These are phyloP conservation scores for Psilanteris sp. DNA, from an alignment of 1,140 invertebrate genomes.

Conservation along the genomic window DNA sequence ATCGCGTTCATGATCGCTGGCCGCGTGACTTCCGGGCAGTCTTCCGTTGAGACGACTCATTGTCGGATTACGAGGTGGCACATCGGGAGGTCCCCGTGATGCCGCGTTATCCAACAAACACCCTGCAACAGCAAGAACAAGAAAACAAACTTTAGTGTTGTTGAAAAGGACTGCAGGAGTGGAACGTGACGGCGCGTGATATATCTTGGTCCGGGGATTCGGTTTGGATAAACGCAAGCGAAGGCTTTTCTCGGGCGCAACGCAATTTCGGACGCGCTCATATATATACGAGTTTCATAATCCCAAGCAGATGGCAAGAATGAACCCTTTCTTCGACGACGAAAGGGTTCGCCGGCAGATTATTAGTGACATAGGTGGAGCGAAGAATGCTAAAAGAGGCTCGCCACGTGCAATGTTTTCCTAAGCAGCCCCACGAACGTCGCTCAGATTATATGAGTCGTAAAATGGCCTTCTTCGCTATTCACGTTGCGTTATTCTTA, in stretches of 20 bases:
- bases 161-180: conserved; percentile 5
- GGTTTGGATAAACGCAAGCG: conserved; percentile 18
- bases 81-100: conserved; percentile 89
- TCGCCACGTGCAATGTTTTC: conserved; percentile 45
- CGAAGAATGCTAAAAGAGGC: conserved; percentile 35
- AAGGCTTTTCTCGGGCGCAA: conserved; percentile 37
- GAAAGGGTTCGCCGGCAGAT: conserved; percentile 69
- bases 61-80: conserved; percentile 91
- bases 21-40: conserved; percentile 84
- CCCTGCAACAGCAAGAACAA: conserved; percentile 83
- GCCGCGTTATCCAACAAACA: conserved; percentile 90
- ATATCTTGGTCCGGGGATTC: conserved; percentile 17
- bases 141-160: conserved; percentile 57
- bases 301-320: conserved; percentile 66
- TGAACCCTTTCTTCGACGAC: conserved; percentile 29
- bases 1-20: conserved; percentile 84
- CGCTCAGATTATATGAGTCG: conserved; percentile 41
- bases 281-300: conserved; percentile 57
- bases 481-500: conserved; percentile 30
- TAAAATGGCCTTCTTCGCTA: conserved; percentile 25
- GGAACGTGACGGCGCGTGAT: conserved; percentile 50
- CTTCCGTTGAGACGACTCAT: conserved; percentile 93
- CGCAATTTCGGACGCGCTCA: conserved; percentile 46
- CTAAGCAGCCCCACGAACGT: conserved; percentile 27
- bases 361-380: conserved; percentile 56